These are phyloP conservation scores for Periplaneta americana DNA, from an alignment of 1,140 invertebrate genomes.

Conservation along the genomic window DNA sequence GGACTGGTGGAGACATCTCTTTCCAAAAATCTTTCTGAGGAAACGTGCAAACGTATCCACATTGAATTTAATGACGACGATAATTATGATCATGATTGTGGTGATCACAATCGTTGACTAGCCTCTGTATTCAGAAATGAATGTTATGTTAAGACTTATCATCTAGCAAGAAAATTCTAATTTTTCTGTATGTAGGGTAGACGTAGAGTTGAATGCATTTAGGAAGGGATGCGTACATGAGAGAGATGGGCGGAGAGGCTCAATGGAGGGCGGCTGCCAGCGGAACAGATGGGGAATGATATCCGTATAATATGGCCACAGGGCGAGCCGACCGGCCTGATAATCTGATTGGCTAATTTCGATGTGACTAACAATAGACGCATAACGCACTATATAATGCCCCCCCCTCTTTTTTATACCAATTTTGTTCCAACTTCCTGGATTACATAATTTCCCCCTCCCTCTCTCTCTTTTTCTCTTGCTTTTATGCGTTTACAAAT, in stretches of 20 bases:
- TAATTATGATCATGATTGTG: too few relatives aligned
- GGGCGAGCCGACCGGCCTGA: background rate
- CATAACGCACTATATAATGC: background rate
- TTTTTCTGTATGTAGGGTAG: background rate
- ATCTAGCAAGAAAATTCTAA: background rate
- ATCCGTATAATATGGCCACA: conserved; percentile 8
- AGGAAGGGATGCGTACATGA: background rate
- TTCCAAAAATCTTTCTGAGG: too few relatives aligned
- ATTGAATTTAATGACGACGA: too few relatives aligned
- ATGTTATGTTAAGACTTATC: too few relatives aligned
- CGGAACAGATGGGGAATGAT: conserved; percentile 9
- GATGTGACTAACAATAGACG: conserved; percentile 10
- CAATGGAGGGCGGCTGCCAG: background rate
- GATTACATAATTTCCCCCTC: background rate
- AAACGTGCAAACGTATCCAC: too few relatives aligned
- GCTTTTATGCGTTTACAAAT: background rate
- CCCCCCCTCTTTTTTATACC: background rate
- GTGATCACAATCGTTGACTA: too few relatives aligned
- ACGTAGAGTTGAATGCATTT: background rate
- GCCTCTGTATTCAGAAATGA: too few relatives aligned
- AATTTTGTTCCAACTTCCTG: background rate
- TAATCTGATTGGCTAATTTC: conserved; percentile 11
- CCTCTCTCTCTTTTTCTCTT: background rate
- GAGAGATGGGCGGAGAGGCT: background rate
- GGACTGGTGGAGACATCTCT: too few relatives aligned